phyloP scores from a whole-genome alignment of 2,888 invertebrate genomes.

The Colletes collaris region DNA sequence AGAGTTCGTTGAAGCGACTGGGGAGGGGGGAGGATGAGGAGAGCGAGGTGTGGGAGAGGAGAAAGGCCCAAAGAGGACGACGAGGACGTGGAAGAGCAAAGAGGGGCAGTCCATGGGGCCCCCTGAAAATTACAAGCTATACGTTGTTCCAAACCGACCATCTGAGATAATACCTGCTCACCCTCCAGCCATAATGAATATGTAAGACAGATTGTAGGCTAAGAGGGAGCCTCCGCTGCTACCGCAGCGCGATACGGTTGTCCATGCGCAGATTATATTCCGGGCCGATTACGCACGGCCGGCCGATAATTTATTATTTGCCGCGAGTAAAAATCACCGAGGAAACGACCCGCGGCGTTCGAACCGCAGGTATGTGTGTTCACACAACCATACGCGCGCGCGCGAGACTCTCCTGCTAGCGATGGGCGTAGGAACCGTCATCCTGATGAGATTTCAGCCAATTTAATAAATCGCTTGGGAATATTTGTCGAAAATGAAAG shows the following conservation, averaged over 20 bases:
- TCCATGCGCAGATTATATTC: slow-evolving; percentile 81
- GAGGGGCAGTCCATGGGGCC: slow-evolving; percentile 66
- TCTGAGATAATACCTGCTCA: slow-evolving; percentile 83
- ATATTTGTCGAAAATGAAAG: too few species aligned
- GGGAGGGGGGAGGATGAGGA: not conserved
- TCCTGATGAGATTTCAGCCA: too few species aligned
- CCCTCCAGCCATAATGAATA: slow-evolving; percentile 83
- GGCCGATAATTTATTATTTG: slow-evolving; percentile 79
- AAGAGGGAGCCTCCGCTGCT: slow-evolving; percentile 81
- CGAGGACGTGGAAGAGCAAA: slow-evolving; percentile 52
- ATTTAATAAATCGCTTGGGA: too few species aligned
- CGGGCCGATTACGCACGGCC: slow-evolving; percentile 70
- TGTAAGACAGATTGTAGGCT: slow-evolving; percentile 83
- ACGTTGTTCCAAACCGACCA: slow-evolving; percentile 81
- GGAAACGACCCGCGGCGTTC: slow-evolving; percentile 67
- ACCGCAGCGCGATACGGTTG: slow-evolving; percentile 82
- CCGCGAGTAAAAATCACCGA: slow-evolving; percentile 76
- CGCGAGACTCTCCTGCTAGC: too few species aligned
- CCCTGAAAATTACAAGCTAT: slow-evolving; percentile 83
- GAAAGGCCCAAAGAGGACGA: not conserved
- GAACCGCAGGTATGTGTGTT: slow-evolving; percentile 2
- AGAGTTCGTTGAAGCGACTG: too few species aligned
- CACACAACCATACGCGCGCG: not conserved
- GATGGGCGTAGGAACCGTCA: too few species aligned
- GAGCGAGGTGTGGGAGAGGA: slow-evolving; percentile 44